phyloP scores from a whole-genome alignment of 2,888 invertebrate species.

The Nycteola revayana region DNA sequence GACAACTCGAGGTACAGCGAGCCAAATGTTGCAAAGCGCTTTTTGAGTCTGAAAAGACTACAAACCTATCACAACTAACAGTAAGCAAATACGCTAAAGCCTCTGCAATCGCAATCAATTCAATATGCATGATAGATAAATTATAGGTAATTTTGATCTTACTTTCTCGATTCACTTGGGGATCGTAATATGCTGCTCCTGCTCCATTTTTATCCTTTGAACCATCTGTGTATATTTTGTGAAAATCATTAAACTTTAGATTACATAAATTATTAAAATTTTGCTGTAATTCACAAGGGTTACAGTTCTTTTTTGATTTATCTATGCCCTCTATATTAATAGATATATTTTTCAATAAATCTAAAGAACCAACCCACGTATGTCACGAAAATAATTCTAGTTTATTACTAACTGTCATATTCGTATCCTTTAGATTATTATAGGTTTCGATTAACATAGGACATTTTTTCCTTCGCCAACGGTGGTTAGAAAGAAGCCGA shows the following conservation, averaged over 20 bases:
- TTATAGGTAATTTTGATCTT: neutral
- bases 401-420: too few species aligned
- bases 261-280: neutral
- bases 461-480: too few species aligned
- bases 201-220: neutral
- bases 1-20: neutral
- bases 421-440: too few species aligned
- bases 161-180: neutral
- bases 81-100: neutral
- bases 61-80: neutral
- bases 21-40: neutral
- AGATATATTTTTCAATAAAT: too few species aligned
- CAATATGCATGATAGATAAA: neutral
- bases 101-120: neutral
- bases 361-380: too few species aligned
- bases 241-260: neutral
- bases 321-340: too few species aligned
- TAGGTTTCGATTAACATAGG: too few species aligned
- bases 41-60: neutral
- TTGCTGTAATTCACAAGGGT: neutral
- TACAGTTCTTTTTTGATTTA: neutral
- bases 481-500: too few species aligned
- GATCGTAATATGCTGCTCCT: neutral
- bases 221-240: neutral
- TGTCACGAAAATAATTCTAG: too few species aligned